A percentile compares a stretch with the other conserved stretches of the same genome.
Conservation (phyloP, 2,113 vertebrate genomes). For the Tachysurus fulvidraco region DNA sequence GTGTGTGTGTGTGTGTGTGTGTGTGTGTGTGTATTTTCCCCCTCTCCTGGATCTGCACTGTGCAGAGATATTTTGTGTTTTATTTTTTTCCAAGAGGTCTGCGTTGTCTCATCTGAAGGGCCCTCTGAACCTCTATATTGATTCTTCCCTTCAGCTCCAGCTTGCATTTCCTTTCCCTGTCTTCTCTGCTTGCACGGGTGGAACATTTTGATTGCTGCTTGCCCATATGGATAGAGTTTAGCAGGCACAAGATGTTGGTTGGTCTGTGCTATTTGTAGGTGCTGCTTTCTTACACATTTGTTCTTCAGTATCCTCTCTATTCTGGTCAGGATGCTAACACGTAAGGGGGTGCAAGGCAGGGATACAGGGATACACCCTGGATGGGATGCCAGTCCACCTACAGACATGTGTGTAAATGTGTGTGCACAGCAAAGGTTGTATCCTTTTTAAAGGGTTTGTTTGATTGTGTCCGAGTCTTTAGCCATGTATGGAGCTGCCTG, state of each 20-base stretch:
- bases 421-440: neutral
- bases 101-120: constrained; percentile 18
- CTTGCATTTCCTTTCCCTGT: neutral
- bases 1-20: no score
- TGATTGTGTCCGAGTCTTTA: neutral
- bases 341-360: neutral
- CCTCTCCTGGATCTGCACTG: neutral
- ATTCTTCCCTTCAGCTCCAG: constrained; percentile 13
- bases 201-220: constrained; percentile 19
- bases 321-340: neutral
- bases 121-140: neutral
- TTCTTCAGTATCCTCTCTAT: neutral
- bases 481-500: neutral
- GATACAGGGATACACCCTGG: neutral
- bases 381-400: no score
- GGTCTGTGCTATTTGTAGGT: neutral
- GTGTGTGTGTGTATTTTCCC: no score
- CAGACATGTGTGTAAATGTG: neutral
- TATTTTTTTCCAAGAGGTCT: neutral
- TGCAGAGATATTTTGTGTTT: neutral
- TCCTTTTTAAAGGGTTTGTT: neutral
- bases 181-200: constrained; percentile 10
- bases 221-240: constrained; percentile 6
- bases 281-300: neutral
- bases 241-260: constrained; percentile 7